Conservation (phyloP, 1,140 invertebrate genomes). For the Cotesia typhae region DNA sequence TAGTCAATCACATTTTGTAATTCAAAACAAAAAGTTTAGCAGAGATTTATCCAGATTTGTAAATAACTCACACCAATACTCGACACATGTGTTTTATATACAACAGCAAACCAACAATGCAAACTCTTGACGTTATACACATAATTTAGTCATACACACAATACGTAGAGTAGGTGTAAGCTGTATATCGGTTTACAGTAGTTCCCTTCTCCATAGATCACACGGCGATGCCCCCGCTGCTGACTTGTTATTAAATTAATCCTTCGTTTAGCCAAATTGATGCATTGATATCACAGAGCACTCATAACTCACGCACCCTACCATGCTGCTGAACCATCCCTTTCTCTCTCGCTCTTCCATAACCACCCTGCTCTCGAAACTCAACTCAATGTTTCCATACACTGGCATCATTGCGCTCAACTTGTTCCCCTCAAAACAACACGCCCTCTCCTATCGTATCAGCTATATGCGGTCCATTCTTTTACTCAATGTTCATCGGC, state of each 20-base stretch:
- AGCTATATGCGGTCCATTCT: constrained; percentile 23
- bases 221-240: constrained; percentile 55
- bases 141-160: constrained; percentile 35
- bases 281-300: constrained; percentile 67
- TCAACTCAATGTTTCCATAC: constrained; percentile 30
- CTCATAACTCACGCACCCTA: constrained; percentile 64
- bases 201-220: constrained; percentile 60
- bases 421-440: constrained; percentile 18
- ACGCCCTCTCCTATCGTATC: constrained; percentile 5
- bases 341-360: constrained; percentile 14
- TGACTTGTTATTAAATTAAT: constrained; percentile 68
- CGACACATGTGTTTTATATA: background rate
- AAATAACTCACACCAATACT: too few species aligned
- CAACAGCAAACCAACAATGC: background rate
- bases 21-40: too few species aligned
- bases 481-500: background rate
- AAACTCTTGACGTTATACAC: constrained; percentile 27
- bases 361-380: constrained; percentile 26
- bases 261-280: constrained; percentile 68
- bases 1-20: too few species aligned
- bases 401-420: constrained; percentile 38
- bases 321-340: constrained; percentile 30
- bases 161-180: background rate
- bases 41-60: too few species aligned
- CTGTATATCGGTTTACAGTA: constrained; percentile 40